These are phyloP conservation scores for Vanessa tameamea DNA, from an alignment of 1,140 invertebrate genomes.

Conservation along the genomic window DNA sequence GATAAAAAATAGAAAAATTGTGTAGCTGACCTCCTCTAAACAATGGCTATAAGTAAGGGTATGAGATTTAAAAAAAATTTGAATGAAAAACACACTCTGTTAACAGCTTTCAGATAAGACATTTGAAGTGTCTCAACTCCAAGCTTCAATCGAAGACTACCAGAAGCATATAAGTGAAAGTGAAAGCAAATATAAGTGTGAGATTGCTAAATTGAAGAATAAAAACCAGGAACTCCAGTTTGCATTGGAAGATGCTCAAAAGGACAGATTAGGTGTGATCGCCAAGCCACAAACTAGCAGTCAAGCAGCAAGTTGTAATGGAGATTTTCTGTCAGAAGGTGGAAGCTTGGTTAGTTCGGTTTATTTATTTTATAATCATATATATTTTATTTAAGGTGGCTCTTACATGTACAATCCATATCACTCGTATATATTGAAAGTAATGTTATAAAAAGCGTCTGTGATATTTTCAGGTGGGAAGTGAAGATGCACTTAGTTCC, in stretches of 20 bases:
- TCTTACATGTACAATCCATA: too few relatives aligned
- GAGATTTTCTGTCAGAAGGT: slow-evolving; percentile 76
- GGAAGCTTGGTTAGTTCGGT: slow-evolving; percentile 71
- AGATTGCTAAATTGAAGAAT: slow-evolving; percentile 80
- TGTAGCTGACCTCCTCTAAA: too few relatives aligned
- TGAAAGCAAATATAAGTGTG: slow-evolving; percentile 81
- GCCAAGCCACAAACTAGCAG: slow-evolving; percentile 60
- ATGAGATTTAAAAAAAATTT: too few relatives aligned
- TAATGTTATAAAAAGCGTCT: too few relatives aligned
- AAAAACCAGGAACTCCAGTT: slow-evolving; percentile 79
- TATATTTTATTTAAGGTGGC: neutral
- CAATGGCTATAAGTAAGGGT: too few relatives aligned
- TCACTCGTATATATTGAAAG: too few relatives aligned
- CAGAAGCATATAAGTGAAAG: slow-evolving; percentile 84
- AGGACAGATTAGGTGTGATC: slow-evolving; percentile 64
- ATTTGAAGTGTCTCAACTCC: slow-evolving; percentile 85
- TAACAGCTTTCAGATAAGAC: slow-evolving; percentile 87
- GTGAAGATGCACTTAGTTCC: slow-evolving; percentile 82
- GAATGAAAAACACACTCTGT: slow-evolving; percentile 1
- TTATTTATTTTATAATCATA: neutral
- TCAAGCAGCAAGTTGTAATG: slow-evolving; percentile 73
- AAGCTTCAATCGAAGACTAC: slow-evolving; percentile 84
- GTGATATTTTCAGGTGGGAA: slow-evolving; percentile 76
- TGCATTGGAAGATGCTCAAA: slow-evolving; percentile 72
- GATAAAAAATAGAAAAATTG: too few relatives aligned